A percentile compares a stretch with the other conserved stretches of the same genome.
Evolutionary conservation across 2,888 invertebrate species (phyloP).

Genomic region (Oscheius sp.): DNA sequence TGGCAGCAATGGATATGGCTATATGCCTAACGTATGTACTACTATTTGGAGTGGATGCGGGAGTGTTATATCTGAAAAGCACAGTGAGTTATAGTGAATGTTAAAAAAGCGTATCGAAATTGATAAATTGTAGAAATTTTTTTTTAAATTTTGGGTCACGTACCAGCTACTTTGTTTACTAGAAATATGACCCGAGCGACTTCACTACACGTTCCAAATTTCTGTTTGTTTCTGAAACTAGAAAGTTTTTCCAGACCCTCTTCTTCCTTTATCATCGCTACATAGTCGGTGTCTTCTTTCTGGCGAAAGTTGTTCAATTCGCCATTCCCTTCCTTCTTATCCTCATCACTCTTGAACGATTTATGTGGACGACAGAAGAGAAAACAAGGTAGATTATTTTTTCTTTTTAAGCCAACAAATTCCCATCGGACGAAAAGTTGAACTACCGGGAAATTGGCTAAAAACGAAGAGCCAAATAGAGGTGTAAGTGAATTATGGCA

Average conservation of each 20-base stretch:
- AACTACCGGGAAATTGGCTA: background rate
- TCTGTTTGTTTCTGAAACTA: too few species aligned
- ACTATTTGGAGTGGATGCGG: slow-evolving; percentile 57
- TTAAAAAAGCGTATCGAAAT: too few species aligned
- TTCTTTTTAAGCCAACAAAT: background rate
- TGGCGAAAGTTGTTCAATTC: slow-evolving; percentile 57
- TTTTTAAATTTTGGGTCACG: too few species aligned
- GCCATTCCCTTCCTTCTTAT: slow-evolving; percentile 58
- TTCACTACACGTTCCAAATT: too few species aligned
- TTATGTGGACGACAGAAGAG: slow-evolving; percentile 53
- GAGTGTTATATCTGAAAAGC: slow-evolving; percentile 46
- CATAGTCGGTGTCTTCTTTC: slow-evolving; percentile 51
- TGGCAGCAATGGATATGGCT: slow-evolving; percentile 46
- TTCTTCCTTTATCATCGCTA: slow-evolving; percentile 54
- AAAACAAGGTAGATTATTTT: slow-evolving; percentile 40
- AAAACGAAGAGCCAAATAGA: slow-evolving; percentile 14
- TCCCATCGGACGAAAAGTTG: slow-evolving; percentile 3
- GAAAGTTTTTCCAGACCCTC: slow-evolving; percentile 43
- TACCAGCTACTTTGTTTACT: too few species aligned
- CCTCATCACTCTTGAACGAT: slow-evolving; percentile 56
- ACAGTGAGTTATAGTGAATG: too few species aligned
- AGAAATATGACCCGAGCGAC: too few species aligned
- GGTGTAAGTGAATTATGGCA: slow-evolving; percentile 3
- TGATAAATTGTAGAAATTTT: too few species aligned
- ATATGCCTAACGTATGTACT: slow-evolving; percentile 55